Percentiles rank a stretch among this genome's conserved stretches.
Evolutionary conservation across 2,888 invertebrate species (phyloP).

Genomic region (Pherbina coryleti): DNA sequence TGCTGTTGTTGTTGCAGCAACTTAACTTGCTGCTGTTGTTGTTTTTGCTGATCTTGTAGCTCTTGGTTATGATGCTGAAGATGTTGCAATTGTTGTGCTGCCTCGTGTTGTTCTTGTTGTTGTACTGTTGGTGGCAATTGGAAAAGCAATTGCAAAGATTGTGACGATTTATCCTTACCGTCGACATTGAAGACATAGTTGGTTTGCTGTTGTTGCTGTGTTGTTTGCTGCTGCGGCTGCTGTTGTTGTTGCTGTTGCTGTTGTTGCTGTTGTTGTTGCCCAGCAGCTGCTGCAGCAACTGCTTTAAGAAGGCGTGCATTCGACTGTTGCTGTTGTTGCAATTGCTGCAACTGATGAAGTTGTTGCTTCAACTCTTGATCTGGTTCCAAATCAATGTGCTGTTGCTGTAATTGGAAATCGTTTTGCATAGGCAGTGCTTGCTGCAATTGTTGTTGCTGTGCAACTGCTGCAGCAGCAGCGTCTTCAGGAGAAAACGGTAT

Average conservation of each 20-base stretch:
- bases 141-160: slow-evolving; percentile 68
- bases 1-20: slow-evolving; percentile 60
- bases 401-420: slow-evolving; percentile 61
- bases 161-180: slow-evolving; percentile 65
- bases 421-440: slow-evolving; percentile 59
- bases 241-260: slow-evolving; percentile 54
- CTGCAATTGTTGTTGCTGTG: slow-evolving; percentile 56
- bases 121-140: slow-evolving; percentile 65
- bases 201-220: slow-evolving; percentile 59
- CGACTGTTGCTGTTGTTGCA: slow-evolving; percentile 63
- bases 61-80: slow-evolving; percentile 55
- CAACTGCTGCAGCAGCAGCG: slow-evolving; percentile 51
- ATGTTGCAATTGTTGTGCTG: slow-evolving; percentile 56
- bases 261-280: slow-evolving; percentile 54
- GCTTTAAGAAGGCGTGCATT: slow-evolving; percentile 64
- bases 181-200: slow-evolving; percentile 70
- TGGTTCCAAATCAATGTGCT: slow-evolving; percentile 59
- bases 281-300: slow-evolving; percentile 60
- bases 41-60: slow-evolving; percentile 54
- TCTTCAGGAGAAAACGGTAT: slow-evolving; percentile 65
- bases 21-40: slow-evolving; percentile 53
- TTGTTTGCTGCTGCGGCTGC: slow-evolving; percentile 50
- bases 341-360: slow-evolving; percentile 54
- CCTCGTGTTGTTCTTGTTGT: slow-evolving; percentile 52
- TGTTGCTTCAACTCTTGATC: slow-evolving; percentile 64